A percentile compares a stretch with the other conserved stretches of the same genome.
These are phyloP conservation scores for Poeciliopsis turrubarensis DNA, from an alignment of 2,113 vertebrate species.

Conservation along the genomic window DNA sequence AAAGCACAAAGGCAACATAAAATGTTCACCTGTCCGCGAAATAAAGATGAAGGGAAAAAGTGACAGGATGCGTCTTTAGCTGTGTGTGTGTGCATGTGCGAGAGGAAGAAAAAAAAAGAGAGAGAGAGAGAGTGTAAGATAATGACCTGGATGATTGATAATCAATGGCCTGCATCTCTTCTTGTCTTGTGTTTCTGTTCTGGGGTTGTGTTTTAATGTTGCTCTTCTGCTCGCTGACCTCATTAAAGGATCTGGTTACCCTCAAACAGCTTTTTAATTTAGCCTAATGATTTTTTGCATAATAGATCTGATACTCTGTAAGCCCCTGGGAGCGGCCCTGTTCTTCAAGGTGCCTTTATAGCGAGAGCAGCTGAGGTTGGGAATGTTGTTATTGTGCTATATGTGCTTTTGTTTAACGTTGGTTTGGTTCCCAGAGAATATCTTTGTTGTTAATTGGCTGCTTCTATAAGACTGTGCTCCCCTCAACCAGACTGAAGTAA, in stretches of 20 bases:
- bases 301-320: slow-evolving; percentile 83
- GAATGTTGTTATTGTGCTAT: slow-evolving; percentile 64
- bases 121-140: slow-evolving; percentile 57
- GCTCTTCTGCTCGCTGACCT: slow-evolving; percentile 77
- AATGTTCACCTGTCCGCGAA: slow-evolving; percentile 59
- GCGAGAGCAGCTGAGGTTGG: slow-evolving; percentile 66
- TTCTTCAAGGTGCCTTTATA: slow-evolving; percentile 85
- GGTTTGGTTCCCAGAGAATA: slow-evolving; percentile 24
- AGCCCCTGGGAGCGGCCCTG: slow-evolving; percentile 74
- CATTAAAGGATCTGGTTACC: slow-evolving; percentile 86
- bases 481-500: slow-evolving; percentile 5
- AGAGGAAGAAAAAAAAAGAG: not conserved
- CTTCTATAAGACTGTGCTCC: slow-evolving; percentile 9
- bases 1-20: slow-evolving; percentile 45
- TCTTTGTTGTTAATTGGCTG: slow-evolving; percentile 31
- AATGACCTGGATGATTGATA: slow-evolving; percentile 84
- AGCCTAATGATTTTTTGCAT: slow-evolving; percentile 86
- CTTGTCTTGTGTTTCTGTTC: slow-evolving; percentile 80
- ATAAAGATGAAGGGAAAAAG: slow-evolving; percentile 45
- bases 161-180: slow-evolving; percentile 79
- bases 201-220: slow-evolving; percentile 83
- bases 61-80: slow-evolving; percentile 31
- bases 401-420: slow-evolving; percentile 57
- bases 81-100: slow-evolving; percentile 20
- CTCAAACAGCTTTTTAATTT: slow-evolving; percentile 88